These are phyloP conservation scores for Alitta virens DNA, from an alignment of 2,888 invertebrate species.

Conservation along the genomic window DNA sequence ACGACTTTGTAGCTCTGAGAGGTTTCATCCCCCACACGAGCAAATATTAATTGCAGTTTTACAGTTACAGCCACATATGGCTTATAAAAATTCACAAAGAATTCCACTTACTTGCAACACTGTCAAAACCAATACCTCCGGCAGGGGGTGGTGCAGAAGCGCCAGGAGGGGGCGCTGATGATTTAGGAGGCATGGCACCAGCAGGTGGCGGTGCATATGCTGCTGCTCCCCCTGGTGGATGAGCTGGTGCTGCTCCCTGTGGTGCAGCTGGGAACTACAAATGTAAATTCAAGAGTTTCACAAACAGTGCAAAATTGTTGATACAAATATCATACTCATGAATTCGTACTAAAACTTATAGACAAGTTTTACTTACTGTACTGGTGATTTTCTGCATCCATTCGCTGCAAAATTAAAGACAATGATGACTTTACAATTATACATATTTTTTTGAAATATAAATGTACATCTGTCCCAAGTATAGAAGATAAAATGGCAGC, in stretches of 20 bases:
- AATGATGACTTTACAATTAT: too few relatives aligned
- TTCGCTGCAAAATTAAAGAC: not conserved
- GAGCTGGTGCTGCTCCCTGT: not conserved
- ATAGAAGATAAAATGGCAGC: too few relatives aligned
- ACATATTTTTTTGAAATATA: too few relatives aligned
- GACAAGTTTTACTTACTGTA: not conserved
- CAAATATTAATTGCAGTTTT: not conserved
- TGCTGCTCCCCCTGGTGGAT: not conserved
- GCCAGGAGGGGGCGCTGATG: not conserved
- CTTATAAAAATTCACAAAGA: not conserved
- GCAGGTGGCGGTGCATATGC: not conserved
- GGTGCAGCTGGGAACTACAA: not conserved
- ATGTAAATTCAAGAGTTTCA: too few relatives aligned
- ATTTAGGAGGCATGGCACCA: not conserved
- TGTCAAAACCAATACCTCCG: not conserved
- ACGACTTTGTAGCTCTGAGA: too few relatives aligned
- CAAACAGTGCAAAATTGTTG: too few relatives aligned
- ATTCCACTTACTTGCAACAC: not conserved
- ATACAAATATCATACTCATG: not conserved
- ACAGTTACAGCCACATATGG: not conserved
- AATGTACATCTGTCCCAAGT: too few relatives aligned
- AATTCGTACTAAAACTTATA: not conserved
- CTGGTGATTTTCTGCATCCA: not conserved
- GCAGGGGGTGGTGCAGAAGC: not conserved
- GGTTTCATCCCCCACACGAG: too few relatives aligned